A percentile compares a stretch with the other conserved stretches of the same genome.
Conservation (phyloP, 2,888 invertebrate genomes). For the Eristalinus sepulchralis region DNA sequence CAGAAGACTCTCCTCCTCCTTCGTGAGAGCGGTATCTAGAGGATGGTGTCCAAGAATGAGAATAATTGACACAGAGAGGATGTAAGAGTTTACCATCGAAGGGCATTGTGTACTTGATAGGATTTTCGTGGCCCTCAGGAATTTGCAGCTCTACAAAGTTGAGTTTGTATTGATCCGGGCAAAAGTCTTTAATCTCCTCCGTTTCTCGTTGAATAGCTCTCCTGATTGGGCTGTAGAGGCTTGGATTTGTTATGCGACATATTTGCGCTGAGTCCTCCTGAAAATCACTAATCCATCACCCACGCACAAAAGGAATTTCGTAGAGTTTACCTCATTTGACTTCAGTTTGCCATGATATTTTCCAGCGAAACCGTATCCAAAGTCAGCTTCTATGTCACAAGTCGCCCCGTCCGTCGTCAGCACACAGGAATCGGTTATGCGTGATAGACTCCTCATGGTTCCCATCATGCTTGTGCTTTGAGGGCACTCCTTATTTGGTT, state of each 20-base stretch:
- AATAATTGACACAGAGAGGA: background rate
- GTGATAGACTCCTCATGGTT: conserved; percentile 75
- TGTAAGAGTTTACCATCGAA: conserved; percentile 73
- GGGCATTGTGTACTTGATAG: conserved; percentile 76
- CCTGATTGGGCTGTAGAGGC: conserved; percentile 75
- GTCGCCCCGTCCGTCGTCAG: conserved; percentile 75
- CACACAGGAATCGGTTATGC: conserved; percentile 78
- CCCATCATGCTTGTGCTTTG: conserved; percentile 47
- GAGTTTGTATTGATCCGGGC: conserved; percentile 78
- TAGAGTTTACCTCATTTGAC: conserved; percentile 72
- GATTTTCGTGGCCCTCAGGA: conserved; percentile 79
- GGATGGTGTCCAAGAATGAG: background rate
- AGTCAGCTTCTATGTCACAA: conserved; percentile 74
- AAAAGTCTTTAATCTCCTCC: conserved; percentile 78
- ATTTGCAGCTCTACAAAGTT: conserved; percentile 79
- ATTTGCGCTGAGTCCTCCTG: conserved; percentile 72
- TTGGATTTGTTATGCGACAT: conserved; percentile 76
- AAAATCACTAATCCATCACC: background rate
- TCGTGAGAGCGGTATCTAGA: conserved; percentile 74
- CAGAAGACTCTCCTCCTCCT: conserved; percentile 76
- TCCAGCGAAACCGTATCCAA: conserved; percentile 77
- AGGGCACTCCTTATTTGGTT: conserved; percentile 69
- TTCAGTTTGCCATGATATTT: conserved; percentile 73
- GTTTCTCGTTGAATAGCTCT: conserved; percentile 76
- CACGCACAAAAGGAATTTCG: background rate